These are phyloP conservation scores for Volucella inanis DNA, from an alignment of 2,888 invertebrate genomes.

Conservation along the genomic window DNA sequence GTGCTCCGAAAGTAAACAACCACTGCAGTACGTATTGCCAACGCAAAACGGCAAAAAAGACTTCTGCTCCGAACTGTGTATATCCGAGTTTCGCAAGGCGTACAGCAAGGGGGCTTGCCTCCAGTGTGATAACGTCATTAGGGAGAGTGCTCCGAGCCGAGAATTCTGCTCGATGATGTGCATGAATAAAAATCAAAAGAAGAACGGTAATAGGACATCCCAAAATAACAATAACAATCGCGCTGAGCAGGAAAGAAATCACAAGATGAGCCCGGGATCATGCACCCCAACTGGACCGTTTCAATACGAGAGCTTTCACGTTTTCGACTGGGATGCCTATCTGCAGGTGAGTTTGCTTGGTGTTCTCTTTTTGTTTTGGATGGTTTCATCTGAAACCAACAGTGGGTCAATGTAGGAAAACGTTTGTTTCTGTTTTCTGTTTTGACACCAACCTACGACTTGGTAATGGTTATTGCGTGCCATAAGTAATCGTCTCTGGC, in stretches of 20 bases:
- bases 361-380: not conserved
- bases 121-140: constrained; percentile 93
- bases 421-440: too few relatives aligned
- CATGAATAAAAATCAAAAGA: constrained; percentile 92
- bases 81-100: constrained; percentile 94
- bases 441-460: too few relatives aligned
- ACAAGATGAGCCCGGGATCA: constrained; percentile 78
- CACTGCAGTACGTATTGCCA: constrained; percentile 93
- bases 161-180: constrained; percentile 94
- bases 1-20: constrained; percentile 93
- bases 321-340: constrained; percentile 96
- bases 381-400: not conserved
- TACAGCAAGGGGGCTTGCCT: constrained; percentile 94
- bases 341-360: constrained; percentile 78
- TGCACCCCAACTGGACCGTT: constrained; percentile 87
- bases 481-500: too few relatives aligned
- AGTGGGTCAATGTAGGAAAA: not conserved
- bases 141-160: constrained; percentile 88
- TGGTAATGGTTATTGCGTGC: too few relatives aligned
- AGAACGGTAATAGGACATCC: constrained; percentile 85
- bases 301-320: constrained; percentile 90
- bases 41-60: constrained; percentile 93
- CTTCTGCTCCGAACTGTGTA: constrained; percentile 95
- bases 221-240: constrained; percentile 77
- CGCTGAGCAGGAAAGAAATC: constrained; percentile 77